Evolutionary conservation across 53 echinoderm and acorn worm genomes (phyloP).

Genomic region (Stichopus horrens): DNA sequence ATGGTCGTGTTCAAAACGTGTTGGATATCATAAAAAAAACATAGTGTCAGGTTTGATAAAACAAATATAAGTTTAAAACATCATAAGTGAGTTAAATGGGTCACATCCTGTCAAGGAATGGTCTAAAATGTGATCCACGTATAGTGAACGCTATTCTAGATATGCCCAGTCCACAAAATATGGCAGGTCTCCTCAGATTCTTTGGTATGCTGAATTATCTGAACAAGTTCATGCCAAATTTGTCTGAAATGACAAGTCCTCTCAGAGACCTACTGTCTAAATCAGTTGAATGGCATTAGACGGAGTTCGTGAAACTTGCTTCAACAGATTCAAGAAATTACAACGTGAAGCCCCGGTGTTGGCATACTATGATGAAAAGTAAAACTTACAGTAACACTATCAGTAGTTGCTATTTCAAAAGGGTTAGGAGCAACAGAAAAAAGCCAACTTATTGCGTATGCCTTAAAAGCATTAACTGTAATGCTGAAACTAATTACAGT

Average conservation of each 20-base stretch:
- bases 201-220: not conserved
- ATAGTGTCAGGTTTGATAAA: no score
- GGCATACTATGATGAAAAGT: conserved; percentile 22
- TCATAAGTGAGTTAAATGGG: conserved; percentile 28
- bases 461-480: conserved; percentile 38
- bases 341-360: conserved; percentile 35
- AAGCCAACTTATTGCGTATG: conserved; percentile 39
- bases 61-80: not conserved
- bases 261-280: conserved; percentile 13
- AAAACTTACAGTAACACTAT: not conserved
- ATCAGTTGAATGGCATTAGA: conserved; percentile 40
- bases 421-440: conserved; percentile 43
- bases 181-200: not conserved
- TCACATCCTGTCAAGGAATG: conserved; percentile 16
- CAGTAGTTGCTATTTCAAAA: conserved; percentile 15
- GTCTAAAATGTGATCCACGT: conserved; percentile 40
- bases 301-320: not conserved
- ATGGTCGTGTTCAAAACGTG: no score
- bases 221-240: conserved; percentile 35
- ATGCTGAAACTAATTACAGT: conserved; percentile 3
- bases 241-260: not conserved
- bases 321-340: conserved; percentile 16
- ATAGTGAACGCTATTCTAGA: conserved; percentile 36
- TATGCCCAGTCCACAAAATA: conserved; percentile 31
- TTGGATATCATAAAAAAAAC: no score